A percentile compares a stretch with the other conserved stretches of the same genome.
Conservation (phyloP, 2,113 vertebrate species). For the Sarotherodon lohbergeri region DNA sequence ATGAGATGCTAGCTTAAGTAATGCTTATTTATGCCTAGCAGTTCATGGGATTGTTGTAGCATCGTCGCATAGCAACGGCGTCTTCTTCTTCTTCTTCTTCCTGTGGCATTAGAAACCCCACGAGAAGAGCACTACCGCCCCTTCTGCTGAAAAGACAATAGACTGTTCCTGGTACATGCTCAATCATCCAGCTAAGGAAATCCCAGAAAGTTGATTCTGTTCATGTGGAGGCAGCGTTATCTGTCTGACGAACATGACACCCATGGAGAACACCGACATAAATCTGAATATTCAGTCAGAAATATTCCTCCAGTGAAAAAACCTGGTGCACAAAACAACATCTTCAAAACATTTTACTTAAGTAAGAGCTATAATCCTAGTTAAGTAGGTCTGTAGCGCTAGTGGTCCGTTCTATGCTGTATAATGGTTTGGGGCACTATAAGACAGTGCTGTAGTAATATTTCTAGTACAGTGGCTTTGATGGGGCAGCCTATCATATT, state of each 20-base stretch:
- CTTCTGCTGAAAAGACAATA: background rate
- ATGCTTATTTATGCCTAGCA: background rate
- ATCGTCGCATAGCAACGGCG: slow-evolving; percentile 37
- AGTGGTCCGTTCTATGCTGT: background rate
- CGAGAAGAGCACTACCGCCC: background rate
- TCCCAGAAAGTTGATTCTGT: background rate
- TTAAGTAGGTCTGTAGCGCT: background rate
- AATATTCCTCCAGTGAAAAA: background rate
- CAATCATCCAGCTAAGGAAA: background rate
- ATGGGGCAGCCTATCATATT: background rate
- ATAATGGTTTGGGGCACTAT: background rate
- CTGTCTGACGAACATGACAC: background rate
- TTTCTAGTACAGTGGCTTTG: background rate
- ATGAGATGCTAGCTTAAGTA: background rate
- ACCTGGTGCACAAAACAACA: background rate
- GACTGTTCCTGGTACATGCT: background rate
- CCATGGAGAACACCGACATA: background rate
- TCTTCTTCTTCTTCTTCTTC: background rate
- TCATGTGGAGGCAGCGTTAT: background rate
- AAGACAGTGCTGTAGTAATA: accelerated
- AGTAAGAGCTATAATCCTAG: background rate
- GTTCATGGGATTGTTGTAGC: background rate
- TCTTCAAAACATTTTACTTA: background rate
- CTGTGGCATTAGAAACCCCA: background rate
- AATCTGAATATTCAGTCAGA: background rate